A percentile compares a stretch with the other conserved stretches of the same genome.
Evolutionary conservation across 2,888 invertebrate genomes (phyloP).

Genomic region (Machimus atricapillus): DNA sequence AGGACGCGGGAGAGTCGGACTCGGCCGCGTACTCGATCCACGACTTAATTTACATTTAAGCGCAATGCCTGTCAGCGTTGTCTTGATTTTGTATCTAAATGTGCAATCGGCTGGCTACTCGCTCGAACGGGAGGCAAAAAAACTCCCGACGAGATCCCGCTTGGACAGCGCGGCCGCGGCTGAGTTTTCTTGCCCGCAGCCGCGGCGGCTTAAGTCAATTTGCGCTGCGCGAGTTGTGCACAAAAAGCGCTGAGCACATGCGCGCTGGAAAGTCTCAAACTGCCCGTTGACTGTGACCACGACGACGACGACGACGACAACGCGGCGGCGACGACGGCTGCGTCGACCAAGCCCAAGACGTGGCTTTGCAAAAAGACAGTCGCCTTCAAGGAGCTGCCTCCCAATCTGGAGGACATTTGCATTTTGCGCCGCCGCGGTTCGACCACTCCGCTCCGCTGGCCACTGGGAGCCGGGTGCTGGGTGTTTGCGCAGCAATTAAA

Average conservation of each 20-base stretch:
- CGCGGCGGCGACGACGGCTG: not conserved
- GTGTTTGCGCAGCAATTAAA: constrained; percentile 45
- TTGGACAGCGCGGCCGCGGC: constrained; percentile 1
- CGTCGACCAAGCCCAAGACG: not conserved
- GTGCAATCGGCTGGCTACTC: constrained; percentile 44
- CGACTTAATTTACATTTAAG: constrained; percentile 48
- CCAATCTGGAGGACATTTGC: constrained; percentile 20
- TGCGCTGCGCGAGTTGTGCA: not conserved
- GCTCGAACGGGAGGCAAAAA: constrained; percentile 26
- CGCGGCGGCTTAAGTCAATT: not conserved
- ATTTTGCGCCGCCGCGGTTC: not conserved
- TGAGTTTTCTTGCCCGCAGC: not conserved
- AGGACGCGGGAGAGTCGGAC: not conserved
- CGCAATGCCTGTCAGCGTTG: constrained; percentile 48
- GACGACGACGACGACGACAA: not conserved
- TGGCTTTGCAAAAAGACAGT: constrained; percentile 24
- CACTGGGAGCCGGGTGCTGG: constrained; percentile 5
- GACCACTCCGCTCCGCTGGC: not conserved
- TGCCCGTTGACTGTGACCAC: too few species aligned
- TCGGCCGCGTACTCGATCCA: constrained; percentile 34
- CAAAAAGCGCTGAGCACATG: constrained; percentile 5
- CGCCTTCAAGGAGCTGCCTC: constrained; percentile 2
- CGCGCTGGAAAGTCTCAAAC: not conserved
- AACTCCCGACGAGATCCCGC: constrained; percentile 20
- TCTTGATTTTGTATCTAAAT: constrained; percentile 47